Base-by-base conservation (phyloP, 2,888 invertebrate species). In the Bimastos eiseni region DNA sequence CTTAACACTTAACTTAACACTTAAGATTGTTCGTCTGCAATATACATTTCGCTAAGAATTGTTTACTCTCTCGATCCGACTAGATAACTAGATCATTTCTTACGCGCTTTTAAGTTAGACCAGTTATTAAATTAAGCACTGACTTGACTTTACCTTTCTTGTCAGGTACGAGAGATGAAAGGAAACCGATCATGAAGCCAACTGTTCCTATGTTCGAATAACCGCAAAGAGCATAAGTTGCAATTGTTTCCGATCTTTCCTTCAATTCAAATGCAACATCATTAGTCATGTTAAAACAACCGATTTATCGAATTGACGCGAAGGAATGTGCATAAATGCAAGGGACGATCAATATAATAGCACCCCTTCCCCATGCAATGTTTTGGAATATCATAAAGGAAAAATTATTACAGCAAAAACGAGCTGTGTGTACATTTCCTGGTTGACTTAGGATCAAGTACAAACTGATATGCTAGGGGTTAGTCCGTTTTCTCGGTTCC, bases 171-270 rank as follows among this genome's bases (percentile, higher is more conserved):
- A 93, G 83, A 24, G 92, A 91, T 15, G 91, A 90, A n/a, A 93
- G 83, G 24, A 91, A 91, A n/a, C 92, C 92, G 33, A 93, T 38
- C 41, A 91, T 90, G 49, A 93, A 91, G 30, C 92, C 92, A 89
- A 93, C 91, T 0, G 92, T 92, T 0, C 92, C 92, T 83, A 93
- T 92, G 86, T 93, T 93, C 21, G 93, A 92, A 90, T 92, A 93
- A 13, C 92, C 92, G 89, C 92, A 92, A 41, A 92, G 90, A 19
- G 92, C 92, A 55, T 91, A 92, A 11, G 92, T 90, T 8, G 92
- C 92, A 30, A 92, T 91, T 19, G 91, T 90, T 88, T 92, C 92
- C 41, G 91, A 91, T n/a, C 91, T 83, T 24, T 83, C 21, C 92
- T 92, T 5, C n/a, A 86, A 86, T 37, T 70, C 30, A 70, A 70